phyloP scores from a whole-genome alignment of 2,888 invertebrate species.

The Galerucella calmariensis region DNA sequence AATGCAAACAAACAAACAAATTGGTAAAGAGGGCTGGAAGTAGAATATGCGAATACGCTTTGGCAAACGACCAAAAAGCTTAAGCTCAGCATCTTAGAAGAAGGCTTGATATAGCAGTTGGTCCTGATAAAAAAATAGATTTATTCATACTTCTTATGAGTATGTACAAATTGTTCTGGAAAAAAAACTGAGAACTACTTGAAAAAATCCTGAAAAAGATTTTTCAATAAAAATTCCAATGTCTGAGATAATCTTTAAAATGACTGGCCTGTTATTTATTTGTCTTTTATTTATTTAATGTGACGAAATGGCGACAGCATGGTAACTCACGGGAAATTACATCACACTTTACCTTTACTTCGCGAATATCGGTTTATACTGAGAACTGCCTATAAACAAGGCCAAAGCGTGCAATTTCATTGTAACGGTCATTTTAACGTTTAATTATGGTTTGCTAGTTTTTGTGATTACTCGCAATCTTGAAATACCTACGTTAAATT shows the following conservation, averaged over 20 bases:
- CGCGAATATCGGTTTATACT: conserved; percentile 14
- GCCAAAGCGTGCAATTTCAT: background rate
- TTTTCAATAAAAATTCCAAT: background rate
- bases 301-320: background rate
- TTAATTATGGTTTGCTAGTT: background rate
- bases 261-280: background rate
- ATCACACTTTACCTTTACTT: conserved; percentile 3
- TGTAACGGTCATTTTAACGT: background rate
- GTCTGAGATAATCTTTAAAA: background rate
- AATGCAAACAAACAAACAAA: no score
- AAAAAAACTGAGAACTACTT: no score
- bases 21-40: no score
- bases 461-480: background rate
- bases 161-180: no score
- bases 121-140: no score
- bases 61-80: no score
- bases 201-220: no score
- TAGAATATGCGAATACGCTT: no score
- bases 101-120: no score
- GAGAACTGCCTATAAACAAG: background rate
- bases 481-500: background rate
- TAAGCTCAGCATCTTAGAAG: no score
- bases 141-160: no score
- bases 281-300: background rate
- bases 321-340: conserved; percentile 8